Conservation (phyloP, 2,888 invertebrate species). For the Busseola fusca region DNA sequence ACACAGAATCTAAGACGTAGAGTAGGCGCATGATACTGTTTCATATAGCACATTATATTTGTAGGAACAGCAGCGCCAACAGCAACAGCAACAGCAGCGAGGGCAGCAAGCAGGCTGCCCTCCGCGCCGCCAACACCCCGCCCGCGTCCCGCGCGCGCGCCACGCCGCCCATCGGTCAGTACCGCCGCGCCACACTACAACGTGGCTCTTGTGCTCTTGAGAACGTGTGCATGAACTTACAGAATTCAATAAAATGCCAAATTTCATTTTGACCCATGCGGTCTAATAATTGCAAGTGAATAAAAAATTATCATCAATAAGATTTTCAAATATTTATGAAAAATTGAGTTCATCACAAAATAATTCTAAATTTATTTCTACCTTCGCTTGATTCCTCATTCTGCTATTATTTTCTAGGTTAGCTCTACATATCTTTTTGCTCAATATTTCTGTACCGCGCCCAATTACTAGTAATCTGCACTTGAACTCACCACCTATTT, state of each 20-base stretch:
- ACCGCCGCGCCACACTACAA: too few relatives aligned
- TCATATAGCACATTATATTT: background rate
- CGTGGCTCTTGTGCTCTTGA: too few relatives aligned
- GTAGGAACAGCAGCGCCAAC: constrained; percentile 17
- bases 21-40: background rate
- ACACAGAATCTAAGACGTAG: too few relatives aligned
- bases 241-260: background rate
- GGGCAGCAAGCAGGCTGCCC: constrained; percentile 56
- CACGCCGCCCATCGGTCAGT: constrained; percentile 82
- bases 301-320: too few relatives aligned
- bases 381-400: background rate
- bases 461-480: background rate
- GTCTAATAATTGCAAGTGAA: too few relatives aligned
- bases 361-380: background rate
- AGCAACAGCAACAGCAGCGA: constrained; percentile 41
- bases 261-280: too few relatives aligned
- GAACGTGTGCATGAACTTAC: too few relatives aligned
- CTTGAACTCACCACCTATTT: background rate
- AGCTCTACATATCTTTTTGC: too few relatives aligned
- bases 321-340: too few relatives aligned
- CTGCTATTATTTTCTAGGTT: too few relatives aligned
- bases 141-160: constrained; percentile 82
- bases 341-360: background rate
- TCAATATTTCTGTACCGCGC: too few relatives aligned
- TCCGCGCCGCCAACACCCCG: constrained; percentile 59